These are phyloP conservation scores for Drosophila subquinaria DNA, from an alignment of 2,888 invertebrate genomes.

Conservation along the genomic window DNA sequence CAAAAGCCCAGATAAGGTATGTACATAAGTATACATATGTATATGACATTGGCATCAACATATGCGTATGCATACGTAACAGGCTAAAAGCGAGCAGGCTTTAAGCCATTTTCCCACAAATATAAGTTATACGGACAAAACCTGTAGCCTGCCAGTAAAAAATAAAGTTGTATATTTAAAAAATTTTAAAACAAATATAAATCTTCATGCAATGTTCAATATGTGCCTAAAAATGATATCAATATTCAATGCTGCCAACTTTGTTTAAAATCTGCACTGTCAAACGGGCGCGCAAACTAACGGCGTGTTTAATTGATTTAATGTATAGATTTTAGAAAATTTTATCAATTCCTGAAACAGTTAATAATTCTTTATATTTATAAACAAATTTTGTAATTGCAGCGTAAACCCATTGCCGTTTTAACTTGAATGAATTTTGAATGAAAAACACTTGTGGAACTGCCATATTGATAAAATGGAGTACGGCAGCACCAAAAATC, in stretches of 20 bases:
- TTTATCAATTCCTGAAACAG: neutral
- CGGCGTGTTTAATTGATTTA: neutral
- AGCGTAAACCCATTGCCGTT: neutral
- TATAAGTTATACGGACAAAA: neutral
- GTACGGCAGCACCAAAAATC: slow-evolving; percentile 40
- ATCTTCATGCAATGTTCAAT: slow-evolving; percentile 49
- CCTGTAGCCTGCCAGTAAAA: neutral
- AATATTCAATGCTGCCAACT: slow-evolving; percentile 70
- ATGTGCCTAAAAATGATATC: slow-evolving; percentile 70
- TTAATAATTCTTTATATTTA: neutral
- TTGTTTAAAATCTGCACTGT: slow-evolving; percentile 12
- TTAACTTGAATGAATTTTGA: slow-evolving; percentile 32
- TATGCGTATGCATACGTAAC: slow-evolving; percentile 41
- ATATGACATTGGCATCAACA: slow-evolving; percentile 49
- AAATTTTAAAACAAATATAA: slow-evolving; percentile 33
- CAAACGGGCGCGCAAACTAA: slow-evolving; percentile 48
- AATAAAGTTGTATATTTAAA: slow-evolving; percentile 4
- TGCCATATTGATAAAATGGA: slow-evolving; percentile 24
- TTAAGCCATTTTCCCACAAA: neutral
- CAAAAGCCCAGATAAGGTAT: slow-evolving; percentile 57
- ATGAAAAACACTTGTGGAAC: slow-evolving; percentile 23
- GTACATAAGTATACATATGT: slow-evolving; percentile 29
- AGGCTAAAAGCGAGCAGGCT: slow-evolving; percentile 1
- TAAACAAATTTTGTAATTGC: slow-evolving; percentile 22
- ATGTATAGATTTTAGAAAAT: neutral